Evolutionary conservation across 2,113 vertebrate species (phyloP).

Genomic region (Aptenodytes patagonicus): DNA sequence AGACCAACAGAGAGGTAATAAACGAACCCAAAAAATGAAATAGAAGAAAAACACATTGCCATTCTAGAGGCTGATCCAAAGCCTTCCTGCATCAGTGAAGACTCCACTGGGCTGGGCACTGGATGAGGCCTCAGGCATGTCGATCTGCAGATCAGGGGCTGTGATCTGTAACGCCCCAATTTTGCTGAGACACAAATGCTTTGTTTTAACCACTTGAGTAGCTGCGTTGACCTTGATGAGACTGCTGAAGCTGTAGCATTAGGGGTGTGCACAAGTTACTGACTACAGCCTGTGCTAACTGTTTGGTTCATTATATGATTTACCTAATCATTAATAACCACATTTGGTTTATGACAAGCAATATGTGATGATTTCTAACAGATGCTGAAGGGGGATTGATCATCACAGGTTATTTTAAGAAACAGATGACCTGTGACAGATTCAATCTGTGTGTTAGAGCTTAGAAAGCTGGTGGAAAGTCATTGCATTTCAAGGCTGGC

Average conservation of each 20-base stretch:
- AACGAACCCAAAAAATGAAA: not conserved
- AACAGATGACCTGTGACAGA: not conserved
- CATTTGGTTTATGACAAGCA: not conserved
- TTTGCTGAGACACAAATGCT: not conserved
- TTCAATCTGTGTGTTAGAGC: not conserved
- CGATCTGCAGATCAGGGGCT: not conserved
- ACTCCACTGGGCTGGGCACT: not conserved
- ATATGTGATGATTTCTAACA: not conserved
- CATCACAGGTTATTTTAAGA: constrained; percentile 11
- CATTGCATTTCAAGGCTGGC: not conserved
- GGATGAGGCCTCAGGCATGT: not conserved
- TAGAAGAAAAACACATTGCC: not conserved
- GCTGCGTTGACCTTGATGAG: not conserved
- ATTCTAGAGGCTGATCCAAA: not conserved
- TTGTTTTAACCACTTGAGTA: not conserved
- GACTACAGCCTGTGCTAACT: not conserved
- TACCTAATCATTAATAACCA: not conserved
- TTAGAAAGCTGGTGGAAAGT: not conserved
- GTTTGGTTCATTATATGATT: not conserved
- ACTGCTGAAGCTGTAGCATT: not conserved
- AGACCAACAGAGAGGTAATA: constrained; percentile 89
- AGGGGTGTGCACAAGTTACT: not conserved
- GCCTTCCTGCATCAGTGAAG: not conserved
- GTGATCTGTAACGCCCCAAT: not conserved
- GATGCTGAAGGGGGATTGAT: not conserved